Percentiles rank a stretch among this genome's conserved stretches.
phyloP scores from a whole-genome alignment of 2,797 vertebrate genomes.

The Enteromius afrohamiltoni region DNA sequence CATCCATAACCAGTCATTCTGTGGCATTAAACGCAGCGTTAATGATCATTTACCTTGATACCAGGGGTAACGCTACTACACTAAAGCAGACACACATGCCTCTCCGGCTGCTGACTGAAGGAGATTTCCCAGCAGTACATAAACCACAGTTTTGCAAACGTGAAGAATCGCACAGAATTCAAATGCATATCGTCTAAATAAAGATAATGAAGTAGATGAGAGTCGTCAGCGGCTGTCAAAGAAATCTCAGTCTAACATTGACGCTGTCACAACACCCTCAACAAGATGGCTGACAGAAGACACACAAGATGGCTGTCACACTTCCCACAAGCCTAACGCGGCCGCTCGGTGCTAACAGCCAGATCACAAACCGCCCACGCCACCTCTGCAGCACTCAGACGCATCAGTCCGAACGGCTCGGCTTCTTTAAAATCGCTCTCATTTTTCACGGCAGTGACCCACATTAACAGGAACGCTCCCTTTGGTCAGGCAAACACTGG shows the following conservation, averaged over 20 bases:
- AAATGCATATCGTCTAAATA: slow-evolving; percentile 2
- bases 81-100: not conserved
- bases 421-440: not conserved
- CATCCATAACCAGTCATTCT: not conserved
- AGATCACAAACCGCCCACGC: not conserved
- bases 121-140: not conserved
- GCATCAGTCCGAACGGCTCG: not conserved
- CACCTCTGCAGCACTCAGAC: not conserved
- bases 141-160: not conserved
- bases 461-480: slow-evolving; percentile 41
- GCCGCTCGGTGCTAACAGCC: not conserved
- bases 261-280: slow-evolving; percentile 66
- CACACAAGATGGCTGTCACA: slow-evolving; percentile 53
- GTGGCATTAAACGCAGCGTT: not conserved
- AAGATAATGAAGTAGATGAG: not conserved
- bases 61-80: too few species aligned
- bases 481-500: not conserved
- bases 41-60: not conserved
- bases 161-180: not conserved
- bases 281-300: slow-evolving; percentile 67
- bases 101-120: not conserved
- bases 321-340: slow-evolving; percentile 13
- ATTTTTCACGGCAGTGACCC: slow-evolving; percentile 46
- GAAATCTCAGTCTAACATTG: slow-evolving; percentile 55
- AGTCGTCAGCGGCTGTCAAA: slow-evolving; percentile 38